phyloP scores from a whole-genome alignment of 2,888 invertebrate genomes.

The Tenthredo mesomela region DNA sequence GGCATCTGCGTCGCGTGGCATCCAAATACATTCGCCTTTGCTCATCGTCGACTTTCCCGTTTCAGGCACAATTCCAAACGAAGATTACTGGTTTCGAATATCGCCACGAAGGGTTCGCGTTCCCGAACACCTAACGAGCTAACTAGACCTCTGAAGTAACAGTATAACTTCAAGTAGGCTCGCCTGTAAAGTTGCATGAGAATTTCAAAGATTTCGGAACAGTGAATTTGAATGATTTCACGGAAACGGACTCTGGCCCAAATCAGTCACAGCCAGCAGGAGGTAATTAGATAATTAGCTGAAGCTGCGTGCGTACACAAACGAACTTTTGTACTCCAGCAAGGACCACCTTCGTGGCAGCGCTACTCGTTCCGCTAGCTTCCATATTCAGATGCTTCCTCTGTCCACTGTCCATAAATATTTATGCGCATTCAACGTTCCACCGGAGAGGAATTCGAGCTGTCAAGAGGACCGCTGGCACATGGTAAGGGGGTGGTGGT shows the following conservation, averaged over 20 bases:
- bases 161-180: background rate
- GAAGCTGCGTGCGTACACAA: slow-evolving; percentile 24
- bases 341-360: slow-evolving; percentile 44
- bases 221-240: background rate
- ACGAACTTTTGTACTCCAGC: slow-evolving; percentile 34
- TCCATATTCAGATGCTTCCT: slow-evolving; percentile 53
- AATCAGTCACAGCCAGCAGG: slow-evolving; percentile 40
- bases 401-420: slow-evolving; percentile 55
- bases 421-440: slow-evolving; percentile 54
- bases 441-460: slow-evolving; percentile 52
- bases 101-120: background rate
- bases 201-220: slow-evolving; percentile 5
- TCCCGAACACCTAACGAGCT: background rate
- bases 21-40: slow-evolving; percentile 25
- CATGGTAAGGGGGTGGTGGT: slow-evolving; percentile 48
- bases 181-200: background rate
- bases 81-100: background rate
- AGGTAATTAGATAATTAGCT: slow-evolving; percentile 42
- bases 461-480: slow-evolving; percentile 48
- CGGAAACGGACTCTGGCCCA: background rate
- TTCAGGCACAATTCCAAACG: background rate
- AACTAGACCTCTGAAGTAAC: background rate
- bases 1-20: slow-evolving; percentile 22
- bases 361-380: slow-evolving; percentile 50
- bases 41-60: background rate